Conservation (phyloP, 2,113 vertebrate species). For the Onychostruthus taczanowskii region DNA sequence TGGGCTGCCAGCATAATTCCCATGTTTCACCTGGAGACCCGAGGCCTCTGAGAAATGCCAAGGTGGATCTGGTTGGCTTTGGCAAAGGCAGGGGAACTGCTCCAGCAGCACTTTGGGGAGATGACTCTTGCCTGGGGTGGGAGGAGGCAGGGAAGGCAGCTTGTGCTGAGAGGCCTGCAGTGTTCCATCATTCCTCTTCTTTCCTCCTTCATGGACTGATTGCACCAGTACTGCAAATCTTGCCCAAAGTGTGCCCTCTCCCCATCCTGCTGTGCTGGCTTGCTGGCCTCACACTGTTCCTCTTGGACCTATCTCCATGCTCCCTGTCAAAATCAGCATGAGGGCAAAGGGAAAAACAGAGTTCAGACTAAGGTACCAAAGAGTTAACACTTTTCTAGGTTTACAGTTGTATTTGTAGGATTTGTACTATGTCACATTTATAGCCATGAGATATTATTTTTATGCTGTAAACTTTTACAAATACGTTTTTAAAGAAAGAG, state of each 20-base stretch:
- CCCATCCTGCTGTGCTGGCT: background rate
- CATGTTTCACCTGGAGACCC: background rate
- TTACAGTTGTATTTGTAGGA: slow-evolving; percentile 74
- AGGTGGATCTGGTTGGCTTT: background rate
- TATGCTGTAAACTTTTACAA: slow-evolving; percentile 72
- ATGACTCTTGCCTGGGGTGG: background rate
- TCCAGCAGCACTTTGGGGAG: background rate
- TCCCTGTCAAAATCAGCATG: background rate
- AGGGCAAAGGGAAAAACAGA: background rate
- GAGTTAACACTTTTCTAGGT: slow-evolving; percentile 73
- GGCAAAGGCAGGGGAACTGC: background rate
- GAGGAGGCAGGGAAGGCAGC: background rate
- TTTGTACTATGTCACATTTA: slow-evolving; percentile 72
- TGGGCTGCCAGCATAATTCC: background rate
- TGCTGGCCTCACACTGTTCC: background rate
- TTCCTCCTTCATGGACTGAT: background rate
- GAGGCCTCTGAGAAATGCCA: background rate
- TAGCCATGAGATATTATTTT: slow-evolving; percentile 72
- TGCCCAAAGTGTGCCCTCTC: background rate
- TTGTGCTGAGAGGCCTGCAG: background rate
- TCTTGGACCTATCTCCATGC: background rate
- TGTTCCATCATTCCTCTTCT: background rate
- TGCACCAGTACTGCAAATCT: background rate
- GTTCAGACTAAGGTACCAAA: slow-evolving; percentile 75
- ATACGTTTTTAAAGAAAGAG: slow-evolving; percentile 66